Conservation (phyloP, 2,113 vertebrate genomes). For the Hypocryptadius cinnamomeus region DNA sequence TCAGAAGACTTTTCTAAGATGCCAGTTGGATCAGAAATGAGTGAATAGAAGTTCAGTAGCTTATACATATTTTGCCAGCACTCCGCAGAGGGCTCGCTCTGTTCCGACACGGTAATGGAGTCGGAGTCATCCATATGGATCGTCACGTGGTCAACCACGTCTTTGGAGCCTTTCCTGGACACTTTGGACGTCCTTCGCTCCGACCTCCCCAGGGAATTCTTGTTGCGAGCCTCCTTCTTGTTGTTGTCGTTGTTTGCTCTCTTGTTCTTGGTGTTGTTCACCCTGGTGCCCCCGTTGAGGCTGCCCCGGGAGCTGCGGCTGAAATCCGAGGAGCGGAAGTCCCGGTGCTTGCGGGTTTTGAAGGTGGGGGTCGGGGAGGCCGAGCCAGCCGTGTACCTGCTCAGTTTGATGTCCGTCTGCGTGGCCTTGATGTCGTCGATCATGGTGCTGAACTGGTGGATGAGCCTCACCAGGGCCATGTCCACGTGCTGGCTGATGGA, state of each 20-base stretch:
- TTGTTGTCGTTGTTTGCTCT: constrained; percentile 72
- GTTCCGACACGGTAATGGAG: constrained; percentile 96
- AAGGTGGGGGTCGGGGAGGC: constrained; percentile 94
- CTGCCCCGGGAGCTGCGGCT: constrained; percentile 95
- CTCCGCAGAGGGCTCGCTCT: constrained; percentile 96
- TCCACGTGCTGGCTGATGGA: constrained; percentile 97
- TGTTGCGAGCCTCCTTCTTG: constrained; percentile 85
- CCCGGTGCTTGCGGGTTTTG: constrained; percentile 87
- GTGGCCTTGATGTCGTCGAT: constrained; percentile 97
- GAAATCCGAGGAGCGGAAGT: constrained; percentile 93
- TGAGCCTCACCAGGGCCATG: constrained; percentile 96
- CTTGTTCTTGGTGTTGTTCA: constrained; percentile 85
- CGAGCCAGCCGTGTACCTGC: constrained; percentile 93
- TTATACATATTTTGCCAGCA: constrained; percentile 99
- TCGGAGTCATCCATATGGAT: constrained; percentile 98
- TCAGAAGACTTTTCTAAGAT: constrained; percentile 94
- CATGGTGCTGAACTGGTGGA: constrained; percentile 99
- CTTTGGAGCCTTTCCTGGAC: constrained; percentile 93
- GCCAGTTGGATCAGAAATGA: constrained; percentile 96
- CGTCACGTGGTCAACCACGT: constrained; percentile 93
- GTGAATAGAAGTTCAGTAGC: constrained; percentile 96
- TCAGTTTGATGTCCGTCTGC: constrained; percentile 97
- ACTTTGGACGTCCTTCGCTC: constrained; percentile 93
- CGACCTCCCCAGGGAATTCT: constrained; percentile 84
- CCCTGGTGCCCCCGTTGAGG: constrained; percentile 82